Conservation (phyloP, 2,113 vertebrate genomes). For the Chloropsis hardwickii region DNA sequence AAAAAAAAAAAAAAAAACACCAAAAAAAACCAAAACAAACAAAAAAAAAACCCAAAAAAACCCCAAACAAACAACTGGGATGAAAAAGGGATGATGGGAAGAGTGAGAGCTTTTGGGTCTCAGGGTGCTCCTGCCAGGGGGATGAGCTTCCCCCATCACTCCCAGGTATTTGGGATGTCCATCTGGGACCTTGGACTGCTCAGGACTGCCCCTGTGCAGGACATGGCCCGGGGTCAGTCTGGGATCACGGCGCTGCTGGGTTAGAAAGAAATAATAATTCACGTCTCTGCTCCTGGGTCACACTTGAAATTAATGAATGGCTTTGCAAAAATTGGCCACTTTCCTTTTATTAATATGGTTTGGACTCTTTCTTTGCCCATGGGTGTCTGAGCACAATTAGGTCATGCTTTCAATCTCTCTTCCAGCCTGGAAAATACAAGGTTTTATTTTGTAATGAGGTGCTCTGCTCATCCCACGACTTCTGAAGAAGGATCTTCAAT, state of each 20-base stretch:
- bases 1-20: too few relatives aligned
- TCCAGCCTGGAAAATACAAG: neutral
- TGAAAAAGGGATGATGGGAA: neutral
- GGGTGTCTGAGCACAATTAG: neutral
- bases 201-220: neutral
- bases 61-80: neutral
- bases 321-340: neutral
- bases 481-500: neutral
- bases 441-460: neutral
- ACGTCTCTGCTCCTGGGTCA: neutral
- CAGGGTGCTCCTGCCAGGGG: neutral
- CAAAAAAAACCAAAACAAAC: too few relatives aligned
- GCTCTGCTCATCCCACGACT: neutral
- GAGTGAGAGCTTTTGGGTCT: neutral
- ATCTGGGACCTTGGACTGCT: neutral
- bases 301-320: constrained; percentile 18
- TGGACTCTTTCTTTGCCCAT: neutral
- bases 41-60: too few relatives aligned
- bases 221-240: accelerated
- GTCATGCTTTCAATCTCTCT: neutral
- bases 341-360: neutral
- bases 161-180: neutral
- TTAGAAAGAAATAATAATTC: neutral
- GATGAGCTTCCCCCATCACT: neutral
- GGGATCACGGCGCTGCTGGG: neutral